Evolutionary conservation across 2,797 vertebrate genomes (phyloP).

Genomic region (Cryptoprocta ferox): DNA sequence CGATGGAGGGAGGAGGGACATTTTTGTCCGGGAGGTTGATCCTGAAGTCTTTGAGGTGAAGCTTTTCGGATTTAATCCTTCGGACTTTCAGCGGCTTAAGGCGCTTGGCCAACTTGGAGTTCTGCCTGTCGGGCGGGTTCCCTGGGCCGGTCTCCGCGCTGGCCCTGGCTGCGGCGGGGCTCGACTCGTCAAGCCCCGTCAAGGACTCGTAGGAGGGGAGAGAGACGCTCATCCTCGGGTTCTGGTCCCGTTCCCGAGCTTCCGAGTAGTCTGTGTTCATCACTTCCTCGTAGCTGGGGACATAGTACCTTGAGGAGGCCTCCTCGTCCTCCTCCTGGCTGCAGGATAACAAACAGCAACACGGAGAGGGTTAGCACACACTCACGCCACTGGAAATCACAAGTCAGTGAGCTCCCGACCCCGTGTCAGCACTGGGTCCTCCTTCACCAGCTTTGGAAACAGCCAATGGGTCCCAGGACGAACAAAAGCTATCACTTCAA

Average conservation of each 20-base stretch:
- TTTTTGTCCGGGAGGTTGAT: conserved; percentile 90
- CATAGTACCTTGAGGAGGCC: conserved; percentile 85
- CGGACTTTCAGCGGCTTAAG: conserved; percentile 93
- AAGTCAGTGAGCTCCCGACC: accelerated
- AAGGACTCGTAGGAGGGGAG: conserved; percentile 97
- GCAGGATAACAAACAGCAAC: not conserved
- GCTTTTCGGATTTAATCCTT: conserved; percentile 97
- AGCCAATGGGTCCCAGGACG: not conserved
- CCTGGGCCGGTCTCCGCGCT: not conserved
- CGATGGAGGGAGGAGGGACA: conserved; percentile 90
- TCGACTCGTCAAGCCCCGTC: conserved; percentile 87
- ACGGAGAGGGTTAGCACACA: not conserved
- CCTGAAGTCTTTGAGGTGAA: conserved; percentile 95
- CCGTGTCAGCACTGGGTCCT: accelerated
- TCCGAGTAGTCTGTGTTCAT: conserved; percentile 88
- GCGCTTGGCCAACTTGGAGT: conserved; percentile 90
- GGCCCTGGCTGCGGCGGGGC: not conserved
- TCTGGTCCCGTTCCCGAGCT: conserved; percentile 85
- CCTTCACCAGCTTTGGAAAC: not conserved
- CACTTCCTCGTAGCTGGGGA: conserved; percentile 97
- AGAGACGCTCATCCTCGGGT: conserved; percentile 89
- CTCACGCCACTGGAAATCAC: accelerated
- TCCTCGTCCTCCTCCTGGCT: conserved; percentile 86
- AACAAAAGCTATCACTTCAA: not conserved
- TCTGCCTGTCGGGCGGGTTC: conserved; percentile 84